A percentile compares a stretch with the other conserved stretches of the same genome.
phyloP scores from a whole-genome alignment of 1,140 invertebrate genomes.

The Delia radicum region DNA sequence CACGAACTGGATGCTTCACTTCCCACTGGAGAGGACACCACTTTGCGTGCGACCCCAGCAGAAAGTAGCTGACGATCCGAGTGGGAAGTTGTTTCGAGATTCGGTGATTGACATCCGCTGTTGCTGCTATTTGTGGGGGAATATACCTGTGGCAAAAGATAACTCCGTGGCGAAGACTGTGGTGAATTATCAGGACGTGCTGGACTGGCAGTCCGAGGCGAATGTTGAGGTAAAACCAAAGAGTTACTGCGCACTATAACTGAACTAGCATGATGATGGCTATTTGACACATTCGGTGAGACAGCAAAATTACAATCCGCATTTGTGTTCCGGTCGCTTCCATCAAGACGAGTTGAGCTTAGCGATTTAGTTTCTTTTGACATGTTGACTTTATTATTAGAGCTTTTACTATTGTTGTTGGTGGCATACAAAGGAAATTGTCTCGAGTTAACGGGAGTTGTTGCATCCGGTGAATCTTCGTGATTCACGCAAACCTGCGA shows the following conservation, averaged over 20 bases:
- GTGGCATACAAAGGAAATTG: background rate
- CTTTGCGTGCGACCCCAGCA: constrained; percentile 26
- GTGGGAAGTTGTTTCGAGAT: constrained; percentile 40
- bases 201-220: background rate
- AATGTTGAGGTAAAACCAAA: background rate
- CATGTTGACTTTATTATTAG: background rate
- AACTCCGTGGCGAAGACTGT: constrained; percentile 43
- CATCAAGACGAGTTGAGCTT: constrained; percentile 42
- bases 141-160: constrained; percentile 32
- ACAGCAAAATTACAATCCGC: constrained; percentile 40
- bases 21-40: constrained; percentile 41
- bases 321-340: constrained; percentile 31
- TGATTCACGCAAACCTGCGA: background rate
- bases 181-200: constrained; percentile 31
- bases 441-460: background rate
- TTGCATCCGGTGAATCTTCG: background rate
- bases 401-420: too few relatives aligned
- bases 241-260: background rate
- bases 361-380: constrained; percentile 33
- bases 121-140: background rate
- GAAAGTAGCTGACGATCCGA: constrained; percentile 35
- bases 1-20: constrained; percentile 34
- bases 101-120: constrained; percentile 26
- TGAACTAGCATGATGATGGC: background rate
- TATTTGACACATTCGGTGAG: constrained; percentile 38